Percentiles rank a stretch among this genome's conserved stretches.
These are phyloP conservation scores for Drosophila prosaltans DNA, from an alignment of 1,140 invertebrate species.

Conservation along the genomic window DNA sequence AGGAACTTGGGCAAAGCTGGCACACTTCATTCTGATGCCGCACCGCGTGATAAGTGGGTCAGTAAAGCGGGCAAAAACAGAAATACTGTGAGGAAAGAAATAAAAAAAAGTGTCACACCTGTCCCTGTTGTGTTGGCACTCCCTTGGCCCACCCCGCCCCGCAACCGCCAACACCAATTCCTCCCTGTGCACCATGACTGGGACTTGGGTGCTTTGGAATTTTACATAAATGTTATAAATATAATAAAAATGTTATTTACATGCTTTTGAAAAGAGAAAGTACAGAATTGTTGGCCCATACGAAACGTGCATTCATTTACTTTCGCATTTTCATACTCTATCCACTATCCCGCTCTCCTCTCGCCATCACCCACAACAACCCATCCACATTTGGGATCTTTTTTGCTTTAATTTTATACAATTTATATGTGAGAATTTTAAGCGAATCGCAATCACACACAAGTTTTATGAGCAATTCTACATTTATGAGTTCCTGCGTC, in stretches of 20 bases:
- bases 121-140: constrained; percentile 8
- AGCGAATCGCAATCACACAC: constrained; percentile 61
- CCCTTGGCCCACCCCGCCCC: not conserved
- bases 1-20: constrained; percentile 61
- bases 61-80: constrained; percentile 59
- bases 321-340: constrained; percentile 56
- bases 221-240: constrained; percentile 77
- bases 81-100: constrained; percentile 27
- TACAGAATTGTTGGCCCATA: constrained; percentile 49
- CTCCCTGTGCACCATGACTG: constrained; percentile 23
- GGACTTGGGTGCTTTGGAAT: constrained; percentile 46
- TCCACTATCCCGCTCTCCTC: not conserved
- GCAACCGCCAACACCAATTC: not conserved
- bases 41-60: constrained; percentile 70
- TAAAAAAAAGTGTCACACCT: constrained; percentile 74
- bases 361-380: not conserved
- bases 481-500: constrained; percentile 2
- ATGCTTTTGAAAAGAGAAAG: constrained; percentile 79
- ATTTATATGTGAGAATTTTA: constrained; percentile 71
- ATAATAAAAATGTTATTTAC: constrained; percentile 81
- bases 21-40: constrained; percentile 70
- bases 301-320: constrained; percentile 71
- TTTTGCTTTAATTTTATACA: constrained; percentile 46
- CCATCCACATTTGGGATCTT: not conserved
- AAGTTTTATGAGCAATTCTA: constrained; percentile 68